phyloP scores from a whole-genome alignment of 2,888 invertebrate genomes.

The Polydrusus pterygomalis region DNA sequence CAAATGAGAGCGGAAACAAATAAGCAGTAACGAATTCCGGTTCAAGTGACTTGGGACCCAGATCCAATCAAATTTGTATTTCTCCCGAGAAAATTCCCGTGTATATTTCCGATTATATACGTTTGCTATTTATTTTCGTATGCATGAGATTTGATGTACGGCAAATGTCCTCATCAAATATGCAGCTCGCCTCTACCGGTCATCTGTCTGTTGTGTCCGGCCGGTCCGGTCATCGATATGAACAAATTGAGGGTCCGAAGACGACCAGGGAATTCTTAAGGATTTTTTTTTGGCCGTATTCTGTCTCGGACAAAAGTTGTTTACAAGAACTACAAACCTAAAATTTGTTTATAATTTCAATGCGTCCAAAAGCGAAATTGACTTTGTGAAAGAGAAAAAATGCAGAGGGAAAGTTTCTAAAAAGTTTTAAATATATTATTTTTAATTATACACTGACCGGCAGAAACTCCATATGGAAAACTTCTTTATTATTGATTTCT shows the following conservation, averaged over 20 bases:
- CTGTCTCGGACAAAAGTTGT: too few relatives aligned
- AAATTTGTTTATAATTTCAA: too few relatives aligned
- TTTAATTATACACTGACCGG: too few relatives aligned
- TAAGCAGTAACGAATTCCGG: constrained; percentile 53
- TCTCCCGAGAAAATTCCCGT: constrained; percentile 70
- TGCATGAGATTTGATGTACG: constrained; percentile 70
- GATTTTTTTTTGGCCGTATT: not conserved
- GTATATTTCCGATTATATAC: constrained; percentile 68
- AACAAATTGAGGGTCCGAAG: constrained; percentile 1
- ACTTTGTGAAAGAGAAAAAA: too few relatives aligned
- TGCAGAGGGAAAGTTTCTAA: too few relatives aligned
- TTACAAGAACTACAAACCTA: too few relatives aligned
- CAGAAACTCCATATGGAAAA: too few relatives aligned
- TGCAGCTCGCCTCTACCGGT: constrained; percentile 66
- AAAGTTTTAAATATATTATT: too few relatives aligned
- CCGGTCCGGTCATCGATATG: not conserved
- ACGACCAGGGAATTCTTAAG: constrained; percentile 4
- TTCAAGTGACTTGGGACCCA: constrained; percentile 58
- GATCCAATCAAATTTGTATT: constrained; percentile 71
- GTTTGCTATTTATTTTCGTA: constrained; percentile 69
- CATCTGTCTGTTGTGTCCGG: constrained; percentile 64
- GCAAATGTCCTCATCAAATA: constrained; percentile 69
- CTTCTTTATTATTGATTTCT: too few relatives aligned
- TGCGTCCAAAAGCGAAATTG: too few relatives aligned
- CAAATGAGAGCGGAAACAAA: constrained; percentile 50